These are phyloP conservation scores for Heliconius nattereri DNA, from an alignment of 1,140 invertebrate genomes.

Conservation along the genomic window DNA sequence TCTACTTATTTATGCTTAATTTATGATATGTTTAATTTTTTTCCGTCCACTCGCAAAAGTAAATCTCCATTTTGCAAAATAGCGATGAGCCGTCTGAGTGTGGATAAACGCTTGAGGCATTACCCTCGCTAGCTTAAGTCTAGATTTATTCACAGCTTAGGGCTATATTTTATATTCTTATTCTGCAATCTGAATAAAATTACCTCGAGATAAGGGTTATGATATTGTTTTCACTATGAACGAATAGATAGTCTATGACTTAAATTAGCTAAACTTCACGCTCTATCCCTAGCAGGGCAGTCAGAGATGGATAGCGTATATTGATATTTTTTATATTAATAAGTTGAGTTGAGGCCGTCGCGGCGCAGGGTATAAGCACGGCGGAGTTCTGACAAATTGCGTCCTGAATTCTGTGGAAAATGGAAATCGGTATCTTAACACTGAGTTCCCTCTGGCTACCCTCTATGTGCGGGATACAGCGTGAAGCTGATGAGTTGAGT, in stretches of 20 bases:
- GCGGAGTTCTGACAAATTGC: no score
- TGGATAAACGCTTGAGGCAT: neutral
- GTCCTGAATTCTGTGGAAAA: no score
- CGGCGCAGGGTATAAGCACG: no score
- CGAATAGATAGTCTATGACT: no score
- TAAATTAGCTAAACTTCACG: no score
- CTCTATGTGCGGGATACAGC: no score
- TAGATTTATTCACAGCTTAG: neutral
- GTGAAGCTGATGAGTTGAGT: neutral
- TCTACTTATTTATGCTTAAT: no score
- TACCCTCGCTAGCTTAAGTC: neutral
- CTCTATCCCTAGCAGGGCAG: no score
- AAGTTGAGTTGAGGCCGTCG: no score
- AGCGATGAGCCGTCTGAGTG: conserved; percentile 1
- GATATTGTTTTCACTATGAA: neutral
- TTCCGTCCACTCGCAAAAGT: neutral
- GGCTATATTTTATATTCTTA: neutral
- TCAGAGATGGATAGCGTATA: no score
- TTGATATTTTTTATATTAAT: neutral
- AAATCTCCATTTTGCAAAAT: conserved; percentile 3
- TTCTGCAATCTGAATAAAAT: neutral
- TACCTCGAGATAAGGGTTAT: neutral
- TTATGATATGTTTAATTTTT: neutral
- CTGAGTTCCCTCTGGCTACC: no score
- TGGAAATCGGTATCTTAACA: no score